These are phyloP conservation scores for Marisa cornuarietis DNA, from an alignment of 1,140 invertebrate genomes.

Conservation along the genomic window DNA sequence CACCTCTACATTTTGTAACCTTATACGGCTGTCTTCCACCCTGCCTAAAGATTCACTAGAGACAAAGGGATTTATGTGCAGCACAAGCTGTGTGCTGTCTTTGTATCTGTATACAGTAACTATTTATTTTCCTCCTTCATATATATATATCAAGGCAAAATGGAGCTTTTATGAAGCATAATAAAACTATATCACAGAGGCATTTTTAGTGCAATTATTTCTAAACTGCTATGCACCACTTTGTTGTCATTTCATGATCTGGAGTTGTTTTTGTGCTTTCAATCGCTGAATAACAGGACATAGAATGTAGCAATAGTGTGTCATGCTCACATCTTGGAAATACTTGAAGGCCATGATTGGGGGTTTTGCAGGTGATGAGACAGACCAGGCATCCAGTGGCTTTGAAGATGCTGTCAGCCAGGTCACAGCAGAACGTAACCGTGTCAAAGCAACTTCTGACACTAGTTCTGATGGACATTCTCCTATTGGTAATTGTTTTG, in stretches of 20 bases:
- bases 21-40: too few relatives aligned
- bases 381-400: constrained; percentile 59
- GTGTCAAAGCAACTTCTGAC: constrained; percentile 30
- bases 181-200: neutral
- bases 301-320: neutral
- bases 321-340: neutral
- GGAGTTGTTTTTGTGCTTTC: neutral
- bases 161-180: neutral
- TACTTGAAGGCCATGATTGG: neutral
- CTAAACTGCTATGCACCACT: too few relatives aligned
- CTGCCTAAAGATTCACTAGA: too few relatives aligned
- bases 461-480: constrained; percentile 32
- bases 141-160: too few relatives aligned
- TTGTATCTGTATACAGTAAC: too few relatives aligned
- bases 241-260: too few relatives aligned
- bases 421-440: constrained; percentile 42
- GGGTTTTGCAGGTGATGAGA: constrained; percentile 37
- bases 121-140: too few relatives aligned
- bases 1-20: neutral
- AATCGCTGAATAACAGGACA: neutral
- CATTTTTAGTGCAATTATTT: too few relatives aligned
- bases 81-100: too few relatives aligned
- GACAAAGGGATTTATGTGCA: too few relatives aligned
- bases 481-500: constrained; percentile 34
- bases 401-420: constrained; percentile 60